Conservation (phyloP, 2,888 invertebrate genomes). For the Watsonalla binaria region DNA sequence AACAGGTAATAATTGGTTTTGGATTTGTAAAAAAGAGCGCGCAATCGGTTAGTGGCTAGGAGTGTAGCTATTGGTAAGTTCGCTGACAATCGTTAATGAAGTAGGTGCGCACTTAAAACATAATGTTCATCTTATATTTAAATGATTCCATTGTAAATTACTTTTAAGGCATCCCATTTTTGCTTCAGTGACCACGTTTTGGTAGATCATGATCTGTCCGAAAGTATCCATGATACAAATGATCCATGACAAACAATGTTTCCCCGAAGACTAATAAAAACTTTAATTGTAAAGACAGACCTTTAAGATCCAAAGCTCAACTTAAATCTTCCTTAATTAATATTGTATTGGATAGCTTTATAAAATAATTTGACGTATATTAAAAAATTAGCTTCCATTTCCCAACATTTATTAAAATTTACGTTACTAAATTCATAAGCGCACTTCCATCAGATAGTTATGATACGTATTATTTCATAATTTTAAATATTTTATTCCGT, state of each 20-base stretch:
- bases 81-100: conserved; percentile 15
- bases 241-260: background rate
- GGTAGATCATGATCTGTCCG: background rate
- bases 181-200: background rate
- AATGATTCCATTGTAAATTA: background rate
- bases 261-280: background rate
- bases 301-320: background rate
- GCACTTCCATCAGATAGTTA: background rate
- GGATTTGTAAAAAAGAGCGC: conserved; percentile 20
- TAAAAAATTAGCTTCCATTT: background rate
- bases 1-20: conserved; percentile 11
- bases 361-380: background rate
- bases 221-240: too few species aligned
- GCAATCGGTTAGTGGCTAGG: conserved; percentile 38
- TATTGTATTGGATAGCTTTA: background rate
- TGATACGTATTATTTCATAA: background rate
- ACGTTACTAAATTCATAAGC: background rate
- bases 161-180: too few species aligned
- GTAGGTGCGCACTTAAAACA: conserved; percentile 20
- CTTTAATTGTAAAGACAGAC: background rate
- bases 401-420: background rate
- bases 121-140: background rate
- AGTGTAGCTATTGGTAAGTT: conserved; percentile 31
- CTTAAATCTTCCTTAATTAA: background rate
- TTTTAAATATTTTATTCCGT: too few species aligned